Evolutionary conservation across 2,113 vertebrate species (phyloP).

Genomic region (Zootoca vivipara): DNA sequence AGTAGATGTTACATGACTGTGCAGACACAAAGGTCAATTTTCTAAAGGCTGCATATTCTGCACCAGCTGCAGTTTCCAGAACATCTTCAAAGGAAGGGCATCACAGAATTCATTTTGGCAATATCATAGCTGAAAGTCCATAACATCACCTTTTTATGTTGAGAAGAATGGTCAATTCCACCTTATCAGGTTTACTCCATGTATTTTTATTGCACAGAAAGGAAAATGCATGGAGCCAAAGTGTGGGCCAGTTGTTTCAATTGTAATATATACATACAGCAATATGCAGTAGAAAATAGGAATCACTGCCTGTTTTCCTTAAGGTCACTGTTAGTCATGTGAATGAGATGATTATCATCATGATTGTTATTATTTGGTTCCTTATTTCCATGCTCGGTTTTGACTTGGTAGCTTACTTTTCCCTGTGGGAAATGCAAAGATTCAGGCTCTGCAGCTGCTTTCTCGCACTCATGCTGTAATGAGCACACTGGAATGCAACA

Average conservation of each 20-base stretch:
- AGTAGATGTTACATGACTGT: too few species aligned
- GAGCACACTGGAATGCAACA: not conserved
- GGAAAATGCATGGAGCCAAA: not conserved
- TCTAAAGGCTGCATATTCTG: too few species aligned
- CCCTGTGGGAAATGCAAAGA: not conserved
- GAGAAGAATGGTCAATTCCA: not conserved
- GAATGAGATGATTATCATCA: not conserved
- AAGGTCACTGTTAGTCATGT: not conserved
- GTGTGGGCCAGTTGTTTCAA: not conserved
- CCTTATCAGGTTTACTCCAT: not conserved
- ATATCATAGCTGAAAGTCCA: not conserved
- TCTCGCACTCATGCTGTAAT: not conserved
- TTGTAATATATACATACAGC: not conserved
- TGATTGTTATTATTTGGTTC: not conserved
- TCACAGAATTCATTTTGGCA: not conserved
- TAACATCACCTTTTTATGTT: rapidly evolving
- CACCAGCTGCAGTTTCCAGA: too few species aligned
- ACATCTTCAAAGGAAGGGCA: too few species aligned
- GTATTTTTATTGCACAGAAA: not conserved
- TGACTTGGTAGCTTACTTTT: not conserved
- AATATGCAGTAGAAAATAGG: not conserved
- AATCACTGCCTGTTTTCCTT: not conserved
- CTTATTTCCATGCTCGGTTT: not conserved
- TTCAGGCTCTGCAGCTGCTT: not conserved
- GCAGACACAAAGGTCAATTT: too few species aligned